phyloP scores from a whole-genome alignment of 1,140 invertebrate genomes.

The Drosophila cardini region DNA sequence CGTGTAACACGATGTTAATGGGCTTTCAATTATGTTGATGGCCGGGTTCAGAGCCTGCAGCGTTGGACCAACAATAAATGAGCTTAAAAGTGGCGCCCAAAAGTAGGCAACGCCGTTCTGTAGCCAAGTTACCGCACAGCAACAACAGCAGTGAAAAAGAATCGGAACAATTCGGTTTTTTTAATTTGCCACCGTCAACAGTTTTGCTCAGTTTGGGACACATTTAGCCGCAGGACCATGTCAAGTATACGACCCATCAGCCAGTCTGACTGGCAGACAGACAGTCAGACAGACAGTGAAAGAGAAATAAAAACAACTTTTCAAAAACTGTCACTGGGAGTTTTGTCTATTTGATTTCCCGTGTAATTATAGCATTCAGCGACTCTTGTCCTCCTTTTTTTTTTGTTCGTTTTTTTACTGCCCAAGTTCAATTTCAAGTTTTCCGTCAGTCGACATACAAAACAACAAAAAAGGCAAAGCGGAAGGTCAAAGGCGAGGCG shows the following conservation, averaged over 20 bases:
- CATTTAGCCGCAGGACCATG: constrained; percentile 35
- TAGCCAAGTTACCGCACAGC: constrained; percentile 4
- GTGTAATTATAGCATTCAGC: constrained; percentile 69
- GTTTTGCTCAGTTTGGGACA: constrained; percentile 39
- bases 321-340: constrained; percentile 71
- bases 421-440: constrained; percentile 75
- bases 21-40: constrained; percentile 69
- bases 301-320: constrained; percentile 63
- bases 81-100: constrained; percentile 16
- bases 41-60: constrained; percentile 16
- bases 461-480: constrained; percentile 9
- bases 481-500: constrained; percentile 66
- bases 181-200: constrained; percentile 54
- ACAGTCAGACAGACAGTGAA: constrained; percentile 17
- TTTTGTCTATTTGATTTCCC: constrained; percentile 75
- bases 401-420: background rate
- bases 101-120: constrained; percentile 37
- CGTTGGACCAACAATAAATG: constrained; percentile 1
- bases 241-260: constrained; percentile 19
- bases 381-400: background rate
- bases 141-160: constrained; percentile 30
- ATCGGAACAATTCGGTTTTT: constrained; percentile 41
- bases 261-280: background rate
- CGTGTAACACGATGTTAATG: constrained; percentile 68
- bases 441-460: constrained; percentile 1